A percentile compares a stretch with the other conserved stretches of the same genome.
Evolutionary conservation across 2,113 vertebrate genomes (phyloP).

Genomic region (Microtus richardsoni): DNA sequence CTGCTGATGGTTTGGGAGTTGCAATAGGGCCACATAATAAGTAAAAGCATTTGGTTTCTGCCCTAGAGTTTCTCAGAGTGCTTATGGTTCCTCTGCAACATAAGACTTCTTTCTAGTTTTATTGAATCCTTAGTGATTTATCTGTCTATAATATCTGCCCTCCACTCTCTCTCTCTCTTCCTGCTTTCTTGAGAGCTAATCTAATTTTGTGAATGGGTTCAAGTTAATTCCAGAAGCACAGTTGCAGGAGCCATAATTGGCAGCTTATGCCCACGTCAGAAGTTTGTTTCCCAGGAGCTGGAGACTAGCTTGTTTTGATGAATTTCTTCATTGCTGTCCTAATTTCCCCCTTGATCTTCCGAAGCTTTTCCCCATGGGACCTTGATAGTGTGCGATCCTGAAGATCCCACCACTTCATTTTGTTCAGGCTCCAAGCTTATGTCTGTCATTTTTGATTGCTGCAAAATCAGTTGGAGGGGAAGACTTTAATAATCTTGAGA

Average conservation of each 20-base stretch:
- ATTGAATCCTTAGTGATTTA: conserved; percentile 17
- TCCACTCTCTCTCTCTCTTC: not conserved
- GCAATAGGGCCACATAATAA: not conserved
- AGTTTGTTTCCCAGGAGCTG: not conserved
- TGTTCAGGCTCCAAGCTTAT: not conserved
- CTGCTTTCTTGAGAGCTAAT: conserved; percentile 26
- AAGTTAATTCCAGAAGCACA: conserved; percentile 7
- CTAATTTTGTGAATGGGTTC: conserved; percentile 9
- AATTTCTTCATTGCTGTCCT: conserved; percentile 21
- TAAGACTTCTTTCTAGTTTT: conserved; percentile 10
- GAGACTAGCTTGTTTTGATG: not conserved
- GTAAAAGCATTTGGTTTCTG: conserved; percentile 10
- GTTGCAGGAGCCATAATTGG: conserved; percentile 1
- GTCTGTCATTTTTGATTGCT: conserved; percentile 36
- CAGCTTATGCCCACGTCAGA: conserved; percentile 10
- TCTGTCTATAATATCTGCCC: not conserved
- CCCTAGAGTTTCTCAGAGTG: conserved; percentile 5
- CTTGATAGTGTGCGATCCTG: not conserved
- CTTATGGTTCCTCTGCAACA: not conserved
- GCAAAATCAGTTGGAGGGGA: conserved; percentile 37
- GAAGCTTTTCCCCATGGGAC: not conserved
- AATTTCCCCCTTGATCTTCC: conserved; percentile 7
- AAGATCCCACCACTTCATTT: not conserved
- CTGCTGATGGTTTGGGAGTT: conserved; percentile 21
- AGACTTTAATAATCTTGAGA: conserved; percentile 53